These are phyloP conservation scores for Hymenopus coronatus DNA, from an alignment of 2,888 invertebrate genomes.

Conservation along the genomic window DNA sequence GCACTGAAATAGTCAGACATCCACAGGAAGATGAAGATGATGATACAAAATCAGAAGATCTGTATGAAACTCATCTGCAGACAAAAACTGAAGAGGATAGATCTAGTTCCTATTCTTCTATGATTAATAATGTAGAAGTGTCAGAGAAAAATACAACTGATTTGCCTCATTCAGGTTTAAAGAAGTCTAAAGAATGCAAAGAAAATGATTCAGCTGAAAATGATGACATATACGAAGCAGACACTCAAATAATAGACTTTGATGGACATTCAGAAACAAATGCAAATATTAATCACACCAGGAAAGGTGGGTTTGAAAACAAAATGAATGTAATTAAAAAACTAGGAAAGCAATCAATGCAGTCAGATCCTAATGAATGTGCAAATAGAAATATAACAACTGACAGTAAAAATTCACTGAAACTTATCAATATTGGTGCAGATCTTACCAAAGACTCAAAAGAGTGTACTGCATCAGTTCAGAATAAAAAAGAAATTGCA, in stretches of 20 bases:
- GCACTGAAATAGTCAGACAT: background rate
- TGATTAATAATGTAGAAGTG: background rate
- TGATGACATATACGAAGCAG: constrained; percentile 17
- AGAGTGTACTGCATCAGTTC: too few species aligned
- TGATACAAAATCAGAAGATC: background rate
- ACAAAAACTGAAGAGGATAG: background rate
- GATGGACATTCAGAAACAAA: background rate
- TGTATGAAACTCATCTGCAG: background rate
- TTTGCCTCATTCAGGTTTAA: background rate
- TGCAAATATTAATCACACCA: background rate
- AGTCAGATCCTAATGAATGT: background rate
- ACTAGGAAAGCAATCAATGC: background rate
- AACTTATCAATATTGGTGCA: background rate
- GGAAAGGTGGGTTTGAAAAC: background rate
- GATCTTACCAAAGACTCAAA: background rate
- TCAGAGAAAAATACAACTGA: background rate
- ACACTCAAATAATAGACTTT: background rate
- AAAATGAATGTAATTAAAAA: background rate
- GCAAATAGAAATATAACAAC: background rate
- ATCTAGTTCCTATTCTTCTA: background rate
- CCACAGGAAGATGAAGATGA: background rate
- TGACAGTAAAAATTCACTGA: background rate
- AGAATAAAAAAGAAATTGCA: background rate
- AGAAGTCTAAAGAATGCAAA: background rate
- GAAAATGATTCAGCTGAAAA: background rate